A percentile compares a stretch with the other conserved stretches of the same genome.
Evolutionary conservation across 1,140 invertebrate genomes (phyloP).

Genomic region (Wiebesia pumilae): DNA sequence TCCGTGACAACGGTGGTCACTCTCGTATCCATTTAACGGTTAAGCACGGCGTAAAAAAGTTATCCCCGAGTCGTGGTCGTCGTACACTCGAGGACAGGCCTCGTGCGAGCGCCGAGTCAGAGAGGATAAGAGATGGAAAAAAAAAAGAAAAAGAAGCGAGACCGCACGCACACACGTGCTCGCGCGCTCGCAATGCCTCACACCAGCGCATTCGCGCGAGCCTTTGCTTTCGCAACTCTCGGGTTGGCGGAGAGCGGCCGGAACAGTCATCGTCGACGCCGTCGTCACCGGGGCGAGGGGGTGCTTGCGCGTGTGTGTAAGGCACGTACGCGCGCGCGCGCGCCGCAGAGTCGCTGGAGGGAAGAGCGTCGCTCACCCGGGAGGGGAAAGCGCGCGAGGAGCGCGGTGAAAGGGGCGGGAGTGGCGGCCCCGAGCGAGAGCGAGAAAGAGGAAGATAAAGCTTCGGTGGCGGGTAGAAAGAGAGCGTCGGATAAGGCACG

Average conservation of each 20-base stretch:
- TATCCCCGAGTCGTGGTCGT: not conserved
- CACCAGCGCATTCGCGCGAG: too few relatives aligned
- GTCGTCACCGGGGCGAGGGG: not conserved
- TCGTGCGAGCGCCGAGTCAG: not conserved
- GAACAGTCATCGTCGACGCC: not conserved
- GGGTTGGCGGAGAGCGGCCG: not conserved
- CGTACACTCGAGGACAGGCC: not conserved
- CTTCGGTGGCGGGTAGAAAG: not conserved
- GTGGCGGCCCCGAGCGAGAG: not conserved
- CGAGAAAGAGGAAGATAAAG: not conserved
- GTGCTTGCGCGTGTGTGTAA: not conserved
- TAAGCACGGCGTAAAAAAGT: not conserved
- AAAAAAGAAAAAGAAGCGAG: not conserved
- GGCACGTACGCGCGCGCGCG: not conserved
- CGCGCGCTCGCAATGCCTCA: too few relatives aligned
- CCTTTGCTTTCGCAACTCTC: too few relatives aligned
- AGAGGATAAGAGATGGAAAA: not conserved
- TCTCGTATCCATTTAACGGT: not conserved
- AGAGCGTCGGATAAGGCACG: conserved; percentile 17
- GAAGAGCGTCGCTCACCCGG: not conserved
- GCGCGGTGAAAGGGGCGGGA: not conserved
- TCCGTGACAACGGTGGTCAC: not conserved
- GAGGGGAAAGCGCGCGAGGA: not conserved
- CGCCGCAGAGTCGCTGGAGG: not conserved
- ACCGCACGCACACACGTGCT: too few relatives aligned